Base-by-base conservation (phyloP, 2,888 invertebrate species). In the Flexamia atlantica region DNA sequence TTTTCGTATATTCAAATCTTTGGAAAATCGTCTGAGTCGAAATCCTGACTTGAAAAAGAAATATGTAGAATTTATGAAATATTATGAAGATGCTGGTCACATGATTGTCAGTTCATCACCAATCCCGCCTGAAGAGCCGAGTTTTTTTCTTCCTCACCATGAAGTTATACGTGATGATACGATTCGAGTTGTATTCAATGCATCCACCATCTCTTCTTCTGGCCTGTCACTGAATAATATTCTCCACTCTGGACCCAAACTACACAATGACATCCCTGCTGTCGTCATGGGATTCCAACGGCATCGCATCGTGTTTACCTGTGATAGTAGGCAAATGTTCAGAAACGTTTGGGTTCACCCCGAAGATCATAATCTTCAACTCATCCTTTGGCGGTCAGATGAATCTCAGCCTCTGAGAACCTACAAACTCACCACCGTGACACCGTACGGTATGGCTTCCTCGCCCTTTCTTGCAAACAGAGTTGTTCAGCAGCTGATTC, bases 371-470 rank as follows among this genome's bases (percentile, higher is more conserved):
- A 57, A 84, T 12, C 84, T 82, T 32, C 87, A 87, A 23, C 84
- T 87, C 9, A 88, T 88, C 23, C 68, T 88, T 4, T 88, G 88
- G 87, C 64, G 87, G 42, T 42, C 83, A 0, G 36, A 81, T 23
- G 57, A 82, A 7, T 60, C 60, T 9, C 32, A 85, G 0, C 83
- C 85, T 7, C n/a, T 88, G 1, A 28, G 83, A n/a, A 85, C 86
- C 0, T 88, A 82, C 50, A 81, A n/a, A 23, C 82, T 87, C 0
- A 76, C 68, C 0, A 86, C 86, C 0, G 87, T 87, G 0, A 88
- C 87, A 0, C n/a, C n/a, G n/a, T 88, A 87, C 76, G 88, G 88
- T 1, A 83, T 86, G 0, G 83, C 84, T 20, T 84, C 86, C 20
- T 87, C 86, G 17, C 86, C 88, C 2, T 88, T 70, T 64, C 32